A percentile compares a stretch with the other conserved stretches of the same genome.
Evolutionary conservation across 2,888 invertebrate genomes (phyloP).

Genomic region (Labia minor): DNA sequence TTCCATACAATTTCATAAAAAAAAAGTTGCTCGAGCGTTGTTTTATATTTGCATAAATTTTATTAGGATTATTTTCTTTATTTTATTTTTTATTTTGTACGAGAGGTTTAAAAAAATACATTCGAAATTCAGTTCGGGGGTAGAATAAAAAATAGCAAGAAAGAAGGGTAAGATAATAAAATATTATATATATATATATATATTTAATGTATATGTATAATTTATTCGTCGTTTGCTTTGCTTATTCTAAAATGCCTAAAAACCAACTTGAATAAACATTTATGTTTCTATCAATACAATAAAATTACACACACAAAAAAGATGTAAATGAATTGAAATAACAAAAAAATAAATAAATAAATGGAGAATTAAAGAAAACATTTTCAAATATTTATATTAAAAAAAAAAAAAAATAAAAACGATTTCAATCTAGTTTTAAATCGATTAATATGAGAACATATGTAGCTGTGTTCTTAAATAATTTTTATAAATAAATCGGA

Average conservation of each 20-base stretch:
- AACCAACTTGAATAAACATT: background rate
- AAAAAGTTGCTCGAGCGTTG: background rate
- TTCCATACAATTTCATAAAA: constrained; percentile 13
- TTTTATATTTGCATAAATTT: constrained; percentile 13
- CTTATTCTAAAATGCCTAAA: background rate
- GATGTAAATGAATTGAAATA: background rate
- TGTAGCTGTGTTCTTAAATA: no score
- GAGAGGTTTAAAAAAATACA: background rate
- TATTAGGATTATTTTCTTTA: constrained; percentile 13
- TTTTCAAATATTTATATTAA: no score
- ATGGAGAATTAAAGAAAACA: background rate
- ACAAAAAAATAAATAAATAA: background rate
- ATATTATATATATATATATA: background rate
- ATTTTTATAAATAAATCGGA: no score
- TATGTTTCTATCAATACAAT: background rate
- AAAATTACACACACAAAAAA: background rate
- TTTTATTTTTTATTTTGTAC: background rate
- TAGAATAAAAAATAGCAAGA: background rate
- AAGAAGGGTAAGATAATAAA: background rate
- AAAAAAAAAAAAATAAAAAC: no score
- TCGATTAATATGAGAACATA: no score
- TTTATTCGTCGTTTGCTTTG: background rate
- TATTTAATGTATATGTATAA: no score
- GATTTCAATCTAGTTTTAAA: no score
- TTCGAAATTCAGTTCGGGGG: background rate